Evolutionary conservation across 2,113 vertebrate species (phyloP), one percentile per base, ranked within the genome.

Genomic region (Leiothrix lutea): DNA sequence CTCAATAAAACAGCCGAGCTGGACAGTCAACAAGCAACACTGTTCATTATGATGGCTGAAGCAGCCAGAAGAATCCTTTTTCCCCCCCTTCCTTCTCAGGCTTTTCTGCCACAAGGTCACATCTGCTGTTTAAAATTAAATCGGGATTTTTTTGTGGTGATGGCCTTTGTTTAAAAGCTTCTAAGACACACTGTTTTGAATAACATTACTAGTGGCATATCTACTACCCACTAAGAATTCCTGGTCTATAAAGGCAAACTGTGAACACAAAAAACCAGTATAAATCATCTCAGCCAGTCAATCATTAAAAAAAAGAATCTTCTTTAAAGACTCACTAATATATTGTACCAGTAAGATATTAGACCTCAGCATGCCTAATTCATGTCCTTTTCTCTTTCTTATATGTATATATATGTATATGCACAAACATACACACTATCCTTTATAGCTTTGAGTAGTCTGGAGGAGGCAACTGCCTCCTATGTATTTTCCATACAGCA

Each of bases 61-160:
- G 20, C 66, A 82, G 66, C 57, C 70, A 85, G 44, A 87, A 88
- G 44, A 90, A 85, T 21, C 53, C 12, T 14, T 24, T 28, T 36
- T 15, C 5, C 1, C 6, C 4, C 3, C 18, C n/a, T 54, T 48
- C 29, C 18, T 56, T 73, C 58, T 60, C 48, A 36, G 78, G 36
- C 33, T 87, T 75, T 90, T 90, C 81, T 82, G 45, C 31, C 79
- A 56, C 66, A 90, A 85, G 85, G 85, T 92, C 81, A 90, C 81
- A 87, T 72, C 85, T 88, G 47, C 21, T 94, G 48, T 75, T 92
- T 38, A 90, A 86, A 95, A 86, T 35, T 51, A 13, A 85, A 58
- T 23, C 62, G 60, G 0, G 5, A 5, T 5, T 48, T 48, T 64
- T 73, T 87, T 80, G 54, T 81, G 11, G 31, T 51, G 28, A 53